Conservation (phyloP, 2,888 invertebrate genomes). For the Adela reaumurella region DNA sequence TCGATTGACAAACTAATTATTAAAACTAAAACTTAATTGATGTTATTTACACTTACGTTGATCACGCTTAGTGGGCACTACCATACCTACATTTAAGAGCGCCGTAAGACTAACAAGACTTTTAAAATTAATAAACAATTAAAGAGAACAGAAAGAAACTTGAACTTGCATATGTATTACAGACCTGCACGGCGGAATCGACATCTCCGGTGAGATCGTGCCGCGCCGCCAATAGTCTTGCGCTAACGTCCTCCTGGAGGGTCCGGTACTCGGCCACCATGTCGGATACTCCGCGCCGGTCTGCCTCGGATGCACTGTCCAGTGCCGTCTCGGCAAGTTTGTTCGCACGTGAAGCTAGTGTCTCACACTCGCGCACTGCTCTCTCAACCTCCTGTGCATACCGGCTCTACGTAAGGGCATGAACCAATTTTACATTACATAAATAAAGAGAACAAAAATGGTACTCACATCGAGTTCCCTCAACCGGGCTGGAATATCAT, state of each 20-base stretch:
- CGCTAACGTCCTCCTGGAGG: slow-evolving; percentile 31
- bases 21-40: too few species aligned
- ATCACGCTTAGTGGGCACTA: too few species aligned
- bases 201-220: slow-evolving; percentile 36
- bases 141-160: too few species aligned
- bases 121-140: too few species aligned
- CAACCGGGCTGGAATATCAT: slow-evolving; percentile 34
- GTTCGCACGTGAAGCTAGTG: slow-evolving; percentile 35
- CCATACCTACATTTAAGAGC: too few species aligned
- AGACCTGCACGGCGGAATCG: slow-evolving; percentile 44
- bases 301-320: slow-evolving; percentile 15
- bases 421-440: too few species aligned
- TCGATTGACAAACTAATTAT: too few species aligned
- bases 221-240: slow-evolving; percentile 30
- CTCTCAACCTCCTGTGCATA: slow-evolving; percentile 29
- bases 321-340: slow-evolving; percentile 19
- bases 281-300: slow-evolving; percentile 26
- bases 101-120: too few species aligned
- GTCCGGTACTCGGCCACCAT: slow-evolving; percentile 42
- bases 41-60: too few species aligned
- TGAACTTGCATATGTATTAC: slow-evolving; percentile 4
- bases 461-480: slow-evolving; percentile 49
- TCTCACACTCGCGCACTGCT: slow-evolving; percentile 33
- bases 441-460: too few species aligned
- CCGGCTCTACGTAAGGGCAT: too few species aligned